Evolutionary conservation across 2,113 vertebrate genomes (phyloP).

Genomic region (Baryphthengus martii): DNA sequence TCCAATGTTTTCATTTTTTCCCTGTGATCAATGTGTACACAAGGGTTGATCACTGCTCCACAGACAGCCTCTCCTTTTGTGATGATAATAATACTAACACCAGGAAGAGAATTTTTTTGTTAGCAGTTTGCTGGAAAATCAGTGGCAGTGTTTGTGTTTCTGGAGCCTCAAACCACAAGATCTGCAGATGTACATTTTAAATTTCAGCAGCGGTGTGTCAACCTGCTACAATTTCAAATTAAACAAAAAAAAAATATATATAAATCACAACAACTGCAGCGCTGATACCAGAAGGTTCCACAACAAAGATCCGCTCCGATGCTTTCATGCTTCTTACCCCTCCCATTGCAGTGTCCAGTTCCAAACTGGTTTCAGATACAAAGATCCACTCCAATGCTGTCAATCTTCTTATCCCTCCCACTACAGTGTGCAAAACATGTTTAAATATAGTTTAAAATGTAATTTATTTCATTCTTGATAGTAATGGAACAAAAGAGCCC

Average conservation of each 20-base stretch:
- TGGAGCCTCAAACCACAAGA: background rate
- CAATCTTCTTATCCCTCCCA: too few species aligned
- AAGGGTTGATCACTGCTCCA: background rate
- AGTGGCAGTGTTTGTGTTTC: background rate
- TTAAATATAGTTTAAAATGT: background rate
- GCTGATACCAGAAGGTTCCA: background rate
- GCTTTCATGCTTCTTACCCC: background rate
- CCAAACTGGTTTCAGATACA: conserved; percentile 48
- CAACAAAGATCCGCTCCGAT: background rate
- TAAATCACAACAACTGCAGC: background rate
- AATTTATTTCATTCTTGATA: conserved; percentile 28
- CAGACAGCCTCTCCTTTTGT: background rate
- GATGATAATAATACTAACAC: background rate
- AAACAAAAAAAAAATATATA: background rate
- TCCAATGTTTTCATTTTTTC: background rate
- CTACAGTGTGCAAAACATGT: too few species aligned
- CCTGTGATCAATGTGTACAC: background rate
- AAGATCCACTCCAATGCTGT: too few species aligned
- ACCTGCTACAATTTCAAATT: background rate
- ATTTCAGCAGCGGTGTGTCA: background rate
- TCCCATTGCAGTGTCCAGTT: background rate
- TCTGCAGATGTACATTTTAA: background rate
- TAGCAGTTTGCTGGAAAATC: background rate
- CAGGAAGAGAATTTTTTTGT: background rate
- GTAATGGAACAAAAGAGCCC: conserved; percentile 11